Base-by-base conservation (phyloP, 2,113 vertebrate species). In the Paedocypris sp. region DNA sequence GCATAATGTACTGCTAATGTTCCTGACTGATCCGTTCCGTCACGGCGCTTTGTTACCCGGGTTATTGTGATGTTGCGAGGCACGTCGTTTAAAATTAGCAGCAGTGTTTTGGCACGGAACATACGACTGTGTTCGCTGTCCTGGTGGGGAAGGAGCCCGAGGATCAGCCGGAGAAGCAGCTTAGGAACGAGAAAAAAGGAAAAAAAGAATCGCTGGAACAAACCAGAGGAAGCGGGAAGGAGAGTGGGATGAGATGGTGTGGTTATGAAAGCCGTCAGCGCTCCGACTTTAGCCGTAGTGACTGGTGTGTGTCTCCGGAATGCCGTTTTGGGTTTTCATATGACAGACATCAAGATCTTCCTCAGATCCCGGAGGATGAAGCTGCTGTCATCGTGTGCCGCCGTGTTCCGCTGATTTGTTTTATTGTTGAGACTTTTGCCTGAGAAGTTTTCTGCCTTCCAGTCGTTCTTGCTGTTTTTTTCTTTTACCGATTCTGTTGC, bases 231-330 rank as follows among this genome's bases (percentile, higher is more conserved):
- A 35, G 15, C 29, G 12, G 7, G 12, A 29, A 33, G 28, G 33
- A 61, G 41, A 62, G 58, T 61, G 59, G 31, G 64, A 66, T 39
- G 49, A 54, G 58, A 33, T 33, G 10, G 20, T 42, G 26, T 31
- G 26, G 23, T 41, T 54, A 39, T 49, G 48, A 45, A 45, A 43
- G n/a, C 28, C 5, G 43, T 49, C n/a, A 3, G 36, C 36, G 32
- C 60, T 51, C 43, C 20, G 5, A 18, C 11, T 22, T 13, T n/a
- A n/a, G n/a, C n/a, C n/a, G n/a, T n/a, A n/a, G n/a, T n/a, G n/a
- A n/a, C n/a, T n/a, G n/a, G n/a, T n/a, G n/a, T n/a, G n/a, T n/a
- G n/a, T n/a, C n/a, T n/a, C n/a, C n/a, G n/a, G n/a, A n/a, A n/a
- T n/a, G n/a, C n/a, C n/a, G n/a, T n/a, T n/a, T n/a, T n/a, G n/a